Base-by-base conservation (phyloP, 2,888 invertebrate species). In the Eupelmus urozonus region DNA sequence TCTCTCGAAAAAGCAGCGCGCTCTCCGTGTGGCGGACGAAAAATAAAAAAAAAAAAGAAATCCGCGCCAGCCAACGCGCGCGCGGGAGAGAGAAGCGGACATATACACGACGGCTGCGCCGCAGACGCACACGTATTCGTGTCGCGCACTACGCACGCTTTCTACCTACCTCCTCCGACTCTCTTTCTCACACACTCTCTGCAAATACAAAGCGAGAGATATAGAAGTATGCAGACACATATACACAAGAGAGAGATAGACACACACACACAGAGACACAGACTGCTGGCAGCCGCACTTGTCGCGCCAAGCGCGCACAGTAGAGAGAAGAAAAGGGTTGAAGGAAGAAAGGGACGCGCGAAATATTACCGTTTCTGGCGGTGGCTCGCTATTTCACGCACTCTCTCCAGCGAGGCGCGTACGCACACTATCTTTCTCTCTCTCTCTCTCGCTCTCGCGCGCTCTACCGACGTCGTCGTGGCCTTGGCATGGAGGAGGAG, bases 401-500 rank as follows among this genome's bases (percentile, higher is more conserved):
- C 72, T 80, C 75, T 76, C 66, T 40, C 74, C 70, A 70, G 60
- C 70, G 59, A 42, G 27, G 20, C 29, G 29, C 29, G 62, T 59
- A 73, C 80, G 78, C 75, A 74, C 29, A 40, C 57, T 40, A 25
- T 40, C 42, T 23, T 9, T 34, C 45, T 55, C 57, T 45, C n/a
- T 34, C 53, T 40, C 42, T 40, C 42, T 23, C n/a, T 34, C 45
- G 55, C 57, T 45, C n/a, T 34, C 53, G 63, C 59, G 1, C 51
- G 18, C 27, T 59, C 62, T 75, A 63, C 55, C 63, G 57, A 69
- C 71, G 49, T 40, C 40, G 13, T 60, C 66, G 77, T 66, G 77
- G 66, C 77, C 77, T 77, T 72, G 77, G 77, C 66, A 77, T 77
- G 77, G 53, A 62, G 62, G n/a, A n/a, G n/a, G n/a, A n/a, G n/a